These are phyloP conservation scores for Lagodon rhomboides DNA, from an alignment of 2,797 vertebrate species.

Conservation along the genomic window DNA sequence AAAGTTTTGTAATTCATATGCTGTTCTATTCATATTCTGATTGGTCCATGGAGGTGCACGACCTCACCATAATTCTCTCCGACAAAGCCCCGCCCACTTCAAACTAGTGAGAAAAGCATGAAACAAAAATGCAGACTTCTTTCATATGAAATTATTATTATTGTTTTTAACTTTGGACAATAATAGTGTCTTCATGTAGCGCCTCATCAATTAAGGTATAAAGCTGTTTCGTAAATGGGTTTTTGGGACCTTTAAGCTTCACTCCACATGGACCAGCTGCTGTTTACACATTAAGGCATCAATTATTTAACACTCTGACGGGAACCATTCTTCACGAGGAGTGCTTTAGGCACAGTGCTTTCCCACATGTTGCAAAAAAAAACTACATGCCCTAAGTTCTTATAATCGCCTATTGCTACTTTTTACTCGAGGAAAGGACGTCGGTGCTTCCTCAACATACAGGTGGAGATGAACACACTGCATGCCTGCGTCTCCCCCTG, in stretches of 20 bases:
- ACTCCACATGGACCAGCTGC: conserved; percentile 46
- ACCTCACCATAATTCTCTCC: too few species aligned
- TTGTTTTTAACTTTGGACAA: background rate
- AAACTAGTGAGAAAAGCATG: background rate
- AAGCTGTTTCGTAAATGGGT: conserved; percentile 46
- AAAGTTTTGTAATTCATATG: too few species aligned
- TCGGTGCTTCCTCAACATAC: background rate
- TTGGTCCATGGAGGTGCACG: too few species aligned
- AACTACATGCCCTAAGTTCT: background rate
- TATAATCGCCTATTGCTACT: background rate
- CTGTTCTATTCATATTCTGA: too few species aligned
- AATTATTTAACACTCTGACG: conserved; percentile 39
- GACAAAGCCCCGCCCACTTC: too few species aligned
- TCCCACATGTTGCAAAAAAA: background rate
- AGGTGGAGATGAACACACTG: conserved; percentile 15
- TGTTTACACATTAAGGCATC: conserved; percentile 43
- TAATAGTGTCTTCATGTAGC: background rate
- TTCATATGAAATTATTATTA: background rate
- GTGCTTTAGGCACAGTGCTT: conserved; percentile 21
- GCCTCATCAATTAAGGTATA: background rate
- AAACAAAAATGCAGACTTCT: background rate
- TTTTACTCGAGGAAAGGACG: conserved; percentile 14
- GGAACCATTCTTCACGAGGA: conserved; percentile 18
- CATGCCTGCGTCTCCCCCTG: conserved; percentile 3
- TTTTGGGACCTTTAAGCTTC: conserved; percentile 44